Evolutionary conservation across 2,888 invertebrate species (phyloP).

Genomic region (Torymus auratus): DNA sequence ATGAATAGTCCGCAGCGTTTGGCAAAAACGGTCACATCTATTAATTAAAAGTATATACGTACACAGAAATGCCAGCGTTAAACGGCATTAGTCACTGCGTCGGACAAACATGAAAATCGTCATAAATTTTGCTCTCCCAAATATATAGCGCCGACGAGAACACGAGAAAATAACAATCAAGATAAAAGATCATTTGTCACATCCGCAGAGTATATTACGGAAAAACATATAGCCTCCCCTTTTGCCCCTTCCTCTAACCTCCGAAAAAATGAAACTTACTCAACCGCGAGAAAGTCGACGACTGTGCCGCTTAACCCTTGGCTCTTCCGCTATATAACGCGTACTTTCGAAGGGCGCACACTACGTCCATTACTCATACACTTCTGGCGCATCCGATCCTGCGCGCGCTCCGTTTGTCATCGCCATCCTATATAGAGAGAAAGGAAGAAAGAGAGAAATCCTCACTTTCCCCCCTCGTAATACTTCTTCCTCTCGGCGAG

Average conservation of each 20-base stretch:
- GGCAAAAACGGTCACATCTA: no score
- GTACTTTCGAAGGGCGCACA: not conserved
- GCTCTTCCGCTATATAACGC: no score
- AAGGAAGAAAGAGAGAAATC: not conserved
- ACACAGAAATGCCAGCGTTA: not conserved
- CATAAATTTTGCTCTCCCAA: slow-evolving; percentile 12
- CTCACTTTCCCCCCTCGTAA: not conserved
- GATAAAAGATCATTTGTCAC: slow-evolving; percentile 37
- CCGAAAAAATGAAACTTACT: not conserved
- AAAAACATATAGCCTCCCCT: not conserved
- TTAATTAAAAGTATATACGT: no score
- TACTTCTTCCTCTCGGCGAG: not conserved
- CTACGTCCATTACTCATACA: slow-evolving; percentile 50
- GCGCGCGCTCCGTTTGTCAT: slow-evolving; percentile 63
- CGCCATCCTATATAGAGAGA: slow-evolving; percentile 19
- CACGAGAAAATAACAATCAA: slow-evolving; percentile 1
- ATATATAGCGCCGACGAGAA: not conserved
- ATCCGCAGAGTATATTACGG: not conserved
- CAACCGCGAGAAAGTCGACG: no score
- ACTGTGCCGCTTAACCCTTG: no score
- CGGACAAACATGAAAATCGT: slow-evolving; percentile 6
- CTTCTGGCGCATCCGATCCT: slow-evolving; percentile 52
- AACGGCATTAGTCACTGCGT: not conserved
- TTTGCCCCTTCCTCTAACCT: not conserved
- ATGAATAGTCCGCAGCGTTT: no score